Base-by-base conservation (phyloP, 2,113 vertebrate species). In the Tricholaema leucomelas region DNA sequence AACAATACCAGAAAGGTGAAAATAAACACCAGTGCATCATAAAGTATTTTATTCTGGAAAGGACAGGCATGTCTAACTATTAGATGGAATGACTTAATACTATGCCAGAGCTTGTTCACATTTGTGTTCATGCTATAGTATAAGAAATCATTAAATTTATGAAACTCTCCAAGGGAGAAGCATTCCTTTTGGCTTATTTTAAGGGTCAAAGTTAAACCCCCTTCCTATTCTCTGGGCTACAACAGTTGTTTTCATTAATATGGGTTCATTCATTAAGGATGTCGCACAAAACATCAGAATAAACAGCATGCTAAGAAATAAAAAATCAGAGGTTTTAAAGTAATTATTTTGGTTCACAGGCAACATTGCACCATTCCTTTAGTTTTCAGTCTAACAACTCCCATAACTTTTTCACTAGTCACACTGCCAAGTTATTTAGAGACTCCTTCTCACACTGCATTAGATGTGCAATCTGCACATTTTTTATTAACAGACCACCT, bases 341-440 rank as follows among this genome's bases (percentile, higher is more conserved):
- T 77, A 94, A 95, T 92, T 89, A 84, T 92, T 96, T 70, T 81
- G 14, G 50, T 65, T 86, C 61, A 83, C 16, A 70, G 17, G 44
- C 66, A 64, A 54, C 88, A 93, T 24, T 90, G 85, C 11, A 90
- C 23, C 38, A 27, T 30, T 69, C 15, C 24, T 56, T 94, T 56
- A 87, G 24, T 94, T 42, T 94, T 95, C 30, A 30, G 66, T 78
- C 28, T 42, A 74, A 58, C 15, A 70, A 31, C 19, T 64, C 27
- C 72, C 28, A 14, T 33, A 96, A 40, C 16, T 71, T 44, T 44
- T 44, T 44, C 12, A 18, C 15, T 44, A 44, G 42, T 44, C 42
- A 44, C 42, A 44, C 42, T 44, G 42, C 42, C 16, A 44, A n/a
- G 48, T 92, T 93, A 90, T 72, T 82, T 80, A 46, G 31, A 94